phyloP scores from a whole-genome alignment of 1,140 invertebrate species.

The Eumaeus atala region DNA sequence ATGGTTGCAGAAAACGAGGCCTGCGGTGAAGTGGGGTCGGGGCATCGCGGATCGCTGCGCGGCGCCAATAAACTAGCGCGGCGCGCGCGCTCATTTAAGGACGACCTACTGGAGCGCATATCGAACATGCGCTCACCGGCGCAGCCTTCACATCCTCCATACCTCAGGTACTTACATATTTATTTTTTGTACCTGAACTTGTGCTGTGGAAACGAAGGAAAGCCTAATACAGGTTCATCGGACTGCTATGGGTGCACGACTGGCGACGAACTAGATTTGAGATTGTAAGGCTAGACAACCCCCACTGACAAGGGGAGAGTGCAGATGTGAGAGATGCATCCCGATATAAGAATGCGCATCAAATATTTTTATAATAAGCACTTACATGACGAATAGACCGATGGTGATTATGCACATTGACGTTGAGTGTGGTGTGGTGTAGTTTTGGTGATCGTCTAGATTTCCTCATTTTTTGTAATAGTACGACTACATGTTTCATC shows the following conservation, averaged over 20 bases:
- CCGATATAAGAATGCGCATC: no score
- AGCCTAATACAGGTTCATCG: background rate
- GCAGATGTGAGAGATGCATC: no score
- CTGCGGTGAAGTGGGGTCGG: slow-evolving; percentile 57
- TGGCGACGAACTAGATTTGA: no score
- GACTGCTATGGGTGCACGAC: background rate
- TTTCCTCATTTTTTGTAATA: no score
- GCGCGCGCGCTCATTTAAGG: slow-evolving; percentile 91
- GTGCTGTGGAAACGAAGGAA: slow-evolving; percentile 3
- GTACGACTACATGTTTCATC: no score
- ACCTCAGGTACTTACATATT: slow-evolving; percentile 40
- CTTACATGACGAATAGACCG: no score
- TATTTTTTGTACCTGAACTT: slow-evolving; percentile 41
- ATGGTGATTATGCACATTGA: no score
- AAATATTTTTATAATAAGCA: no score
- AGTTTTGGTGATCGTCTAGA: no score
- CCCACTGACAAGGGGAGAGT: no score
- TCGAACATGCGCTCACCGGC: slow-evolving; percentile 87
- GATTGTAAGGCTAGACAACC: no score
- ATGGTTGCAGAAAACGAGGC: slow-evolving; percentile 55
- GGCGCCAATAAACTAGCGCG: slow-evolving; percentile 86
- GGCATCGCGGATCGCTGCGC: slow-evolving; percentile 80
- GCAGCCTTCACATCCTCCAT: slow-evolving; percentile 57
- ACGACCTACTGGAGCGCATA: slow-evolving; percentile 91
- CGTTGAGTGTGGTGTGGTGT: no score